phyloP scores from a whole-genome alignment of 2,113 vertebrate genomes.

The Chrysemys picta region DNA sequence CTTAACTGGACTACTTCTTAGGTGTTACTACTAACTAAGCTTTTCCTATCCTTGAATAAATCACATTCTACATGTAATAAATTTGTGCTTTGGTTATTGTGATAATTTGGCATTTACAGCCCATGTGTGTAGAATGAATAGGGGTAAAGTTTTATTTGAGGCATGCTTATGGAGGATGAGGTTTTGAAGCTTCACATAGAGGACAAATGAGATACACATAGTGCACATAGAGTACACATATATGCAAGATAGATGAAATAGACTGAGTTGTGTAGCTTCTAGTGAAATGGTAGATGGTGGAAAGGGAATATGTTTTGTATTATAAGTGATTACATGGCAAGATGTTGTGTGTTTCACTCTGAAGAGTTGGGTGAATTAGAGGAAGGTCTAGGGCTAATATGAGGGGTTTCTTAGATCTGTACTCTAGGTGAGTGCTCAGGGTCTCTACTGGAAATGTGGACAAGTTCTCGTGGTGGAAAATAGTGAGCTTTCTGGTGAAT shows the following conservation, averaged over 20 bases:
- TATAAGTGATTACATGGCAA: neutral
- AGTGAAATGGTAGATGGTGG: conserved; percentile 43
- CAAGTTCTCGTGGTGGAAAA: conserved; percentile 38
- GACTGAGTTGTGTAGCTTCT: conserved; percentile 22
- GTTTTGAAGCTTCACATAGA: neutral
- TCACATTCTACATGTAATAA: neutral
- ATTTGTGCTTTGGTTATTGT: neutral
- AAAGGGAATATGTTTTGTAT: neutral
- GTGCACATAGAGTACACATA: neutral
- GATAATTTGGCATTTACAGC: conserved; percentile 11
- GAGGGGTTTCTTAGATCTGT: conserved; percentile 37
- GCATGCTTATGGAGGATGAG: neutral
- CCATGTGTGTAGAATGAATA: neutral
- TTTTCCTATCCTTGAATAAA: neutral
- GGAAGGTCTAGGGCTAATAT: conserved; percentile 37
- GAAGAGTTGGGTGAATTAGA: conserved; percentile 44
- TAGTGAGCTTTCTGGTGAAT: conserved; percentile 41
- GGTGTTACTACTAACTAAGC: neutral
- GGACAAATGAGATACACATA: neutral
- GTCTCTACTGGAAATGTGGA: conserved; percentile 56
- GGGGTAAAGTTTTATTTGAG: neutral
- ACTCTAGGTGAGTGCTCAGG: conserved; percentile 35
- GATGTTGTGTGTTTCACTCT: neutral
- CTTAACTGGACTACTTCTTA: neutral
- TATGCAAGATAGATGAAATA: neutral